Evolutionary conservation across 1,140 invertebrate genomes (phyloP).

Genomic region (Drusus annulatus): DNA sequence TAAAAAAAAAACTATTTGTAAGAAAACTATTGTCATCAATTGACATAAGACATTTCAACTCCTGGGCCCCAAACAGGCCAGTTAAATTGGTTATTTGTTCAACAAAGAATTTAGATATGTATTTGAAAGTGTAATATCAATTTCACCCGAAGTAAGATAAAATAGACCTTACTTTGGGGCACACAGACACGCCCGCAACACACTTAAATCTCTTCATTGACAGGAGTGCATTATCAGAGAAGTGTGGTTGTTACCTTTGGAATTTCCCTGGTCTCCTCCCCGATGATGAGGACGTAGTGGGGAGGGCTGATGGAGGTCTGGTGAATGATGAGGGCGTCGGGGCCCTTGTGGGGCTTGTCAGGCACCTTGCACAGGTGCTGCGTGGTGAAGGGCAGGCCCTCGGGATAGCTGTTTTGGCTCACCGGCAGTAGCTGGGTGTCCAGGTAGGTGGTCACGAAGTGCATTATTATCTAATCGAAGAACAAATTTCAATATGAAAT

Average conservation of each 20-base stretch:
- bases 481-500: no score
- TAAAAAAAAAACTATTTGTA: no score
- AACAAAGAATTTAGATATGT: no score
- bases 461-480: conserved; percentile 82
- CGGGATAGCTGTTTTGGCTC: conserved; percentile 77
- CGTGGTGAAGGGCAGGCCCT: conserved; percentile 79
- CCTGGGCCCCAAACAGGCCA: no score
- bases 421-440: conserved; percentile 85
- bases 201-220: no score
- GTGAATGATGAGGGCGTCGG: conserved; percentile 71
- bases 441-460: conserved; percentile 85
- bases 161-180: no score
- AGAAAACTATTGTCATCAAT: no score
- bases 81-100: no score
- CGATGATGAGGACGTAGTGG: conserved; percentile 79
- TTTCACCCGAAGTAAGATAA: no score
- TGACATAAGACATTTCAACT: no score
- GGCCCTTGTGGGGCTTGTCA: conserved; percentile 70
- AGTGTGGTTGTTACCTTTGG: conserved; percentile 72
- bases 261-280: conserved; percentile 76
- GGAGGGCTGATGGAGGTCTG: conserved; percentile 78
- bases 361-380: conserved; percentile 73
- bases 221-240: background rate
- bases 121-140: no score
- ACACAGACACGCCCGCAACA: no score